Conservation (phyloP, 2,113 vertebrate genomes). For the Hemiscyllium ocellatum region DNA sequence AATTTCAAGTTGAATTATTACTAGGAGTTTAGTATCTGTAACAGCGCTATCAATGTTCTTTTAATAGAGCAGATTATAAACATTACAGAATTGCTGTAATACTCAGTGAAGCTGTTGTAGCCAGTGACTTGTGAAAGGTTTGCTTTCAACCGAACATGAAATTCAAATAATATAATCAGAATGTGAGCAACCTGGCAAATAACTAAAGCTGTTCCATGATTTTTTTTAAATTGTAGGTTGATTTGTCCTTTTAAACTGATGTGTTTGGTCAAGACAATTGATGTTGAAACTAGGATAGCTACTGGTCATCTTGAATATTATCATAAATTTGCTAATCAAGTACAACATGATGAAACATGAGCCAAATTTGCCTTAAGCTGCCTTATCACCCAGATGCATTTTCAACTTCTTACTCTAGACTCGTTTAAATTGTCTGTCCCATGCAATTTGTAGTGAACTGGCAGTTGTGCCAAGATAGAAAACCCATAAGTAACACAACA, state of each 20-base stretch:
- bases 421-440: neutral
- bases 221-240: neutral
- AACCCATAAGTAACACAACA: neutral
- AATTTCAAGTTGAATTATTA: neutral
- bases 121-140: neutral
- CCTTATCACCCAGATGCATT: neutral
- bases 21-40: neutral
- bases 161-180: neutral
- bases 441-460: neutral
- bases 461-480: neutral
- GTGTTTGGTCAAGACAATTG: neutral
- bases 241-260: neutral
- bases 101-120: neutral
- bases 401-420: neutral
- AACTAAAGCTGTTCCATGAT: neutral
- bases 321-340: neutral
- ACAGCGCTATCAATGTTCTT: neutral
- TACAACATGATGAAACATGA: neutral
- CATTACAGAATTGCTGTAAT: neutral
- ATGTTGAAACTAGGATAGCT: neutral
- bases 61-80: slow-evolving; percentile 7
- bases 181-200: neutral
- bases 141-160: neutral
- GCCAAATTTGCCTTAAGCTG: neutral
- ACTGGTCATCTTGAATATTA: neutral